Conservation (phyloP, 2,888 invertebrate species). For the Synergus umbraculus region DNA sequence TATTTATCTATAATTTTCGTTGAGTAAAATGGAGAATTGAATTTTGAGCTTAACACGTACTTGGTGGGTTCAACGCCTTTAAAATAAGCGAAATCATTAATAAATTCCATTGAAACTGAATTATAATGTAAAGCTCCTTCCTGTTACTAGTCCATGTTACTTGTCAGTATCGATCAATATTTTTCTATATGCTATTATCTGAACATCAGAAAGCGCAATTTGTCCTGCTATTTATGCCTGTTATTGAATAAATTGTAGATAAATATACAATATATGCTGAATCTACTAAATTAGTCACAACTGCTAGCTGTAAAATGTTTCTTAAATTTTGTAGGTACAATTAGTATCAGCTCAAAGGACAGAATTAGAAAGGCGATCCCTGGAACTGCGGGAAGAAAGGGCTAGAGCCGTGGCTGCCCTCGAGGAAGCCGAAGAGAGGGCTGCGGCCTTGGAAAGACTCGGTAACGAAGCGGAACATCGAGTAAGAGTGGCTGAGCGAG, state of each 20-base stretch:
- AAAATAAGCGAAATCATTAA: no score
- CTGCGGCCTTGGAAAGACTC: constrained; percentile 89
- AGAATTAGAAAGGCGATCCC: constrained; percentile 90
- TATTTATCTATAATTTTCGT: no score
- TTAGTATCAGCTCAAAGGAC: constrained; percentile 89
- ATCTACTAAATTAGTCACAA: neutral
- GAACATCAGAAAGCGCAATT: neutral
- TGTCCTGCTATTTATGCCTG: neutral
- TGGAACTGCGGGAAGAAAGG: constrained; percentile 87
- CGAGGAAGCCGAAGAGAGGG: constrained; percentile 94
- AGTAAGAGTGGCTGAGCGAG: constrained; percentile 73
- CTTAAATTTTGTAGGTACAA: constrained; percentile 80
- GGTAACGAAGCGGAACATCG: constrained; percentile 78
- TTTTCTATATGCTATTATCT: neutral
- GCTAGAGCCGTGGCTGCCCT: constrained; percentile 88
- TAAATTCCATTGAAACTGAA: neutral
- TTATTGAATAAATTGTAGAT: neutral
- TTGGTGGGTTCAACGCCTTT: no score
- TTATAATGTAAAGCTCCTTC: neutral
- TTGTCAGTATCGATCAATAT: no score
- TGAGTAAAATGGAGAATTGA: no score
- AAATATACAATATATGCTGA: neutral
- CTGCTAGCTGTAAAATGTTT: neutral
- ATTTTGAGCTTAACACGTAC: no score
- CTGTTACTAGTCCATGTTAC: neutral